Evolutionary conservation across 2,113 vertebrate genomes (phyloP), one percentile per base, ranked within the genome.

Genomic region (Condylura cristata): DNA sequence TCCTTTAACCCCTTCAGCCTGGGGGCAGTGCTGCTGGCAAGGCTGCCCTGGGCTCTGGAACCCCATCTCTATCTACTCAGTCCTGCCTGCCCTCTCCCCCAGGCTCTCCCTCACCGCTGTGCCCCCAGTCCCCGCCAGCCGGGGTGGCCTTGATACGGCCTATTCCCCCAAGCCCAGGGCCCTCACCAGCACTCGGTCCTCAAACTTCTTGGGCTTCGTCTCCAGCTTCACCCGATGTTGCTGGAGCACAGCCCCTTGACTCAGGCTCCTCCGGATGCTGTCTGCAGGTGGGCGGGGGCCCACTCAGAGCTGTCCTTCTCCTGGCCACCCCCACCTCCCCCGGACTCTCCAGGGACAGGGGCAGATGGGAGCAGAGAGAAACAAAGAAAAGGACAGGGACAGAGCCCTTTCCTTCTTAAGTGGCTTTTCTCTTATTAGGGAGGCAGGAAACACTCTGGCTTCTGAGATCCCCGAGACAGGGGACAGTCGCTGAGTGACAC

Each of bases 121-220:
- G 32, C 63, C 24, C 63, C 46, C 76, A 80, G 79, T 32, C 26
- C 39, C 30, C 56, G 39, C 30, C 56, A 61, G 79, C 51, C 53
- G 83, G 28, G 58, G 20, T 26, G 83, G 66, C 44, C 65, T 89
- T 0, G 2, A 37, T 3, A 12, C 37, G 28, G 6, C 28, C 65
- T 39, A 24, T 37, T 24, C 41, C 24, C 48, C 22, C 22, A 24
- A 44, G 76, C 41, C 30, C 37, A 79, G 16, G 2, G n/a, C 8
- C 91, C 98, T 98, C 79, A 98, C 98, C 97, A 98, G 96, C 63
- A 98, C 97, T 87, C 98, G 91, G 75, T 98, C 98, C 80, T 98
- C 98, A 79, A 97, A 97, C 95, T 98, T 98, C 95, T 98, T 97
- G 92, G 98, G 98, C 53, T 98, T 98, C 34, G 97, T 98, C 80